Evolutionary conservation across 64 coral and sea anemone genomes (phyloP), one percentile per base, ranked within the genome.

Genomic region (Porites australiensis): DNA sequence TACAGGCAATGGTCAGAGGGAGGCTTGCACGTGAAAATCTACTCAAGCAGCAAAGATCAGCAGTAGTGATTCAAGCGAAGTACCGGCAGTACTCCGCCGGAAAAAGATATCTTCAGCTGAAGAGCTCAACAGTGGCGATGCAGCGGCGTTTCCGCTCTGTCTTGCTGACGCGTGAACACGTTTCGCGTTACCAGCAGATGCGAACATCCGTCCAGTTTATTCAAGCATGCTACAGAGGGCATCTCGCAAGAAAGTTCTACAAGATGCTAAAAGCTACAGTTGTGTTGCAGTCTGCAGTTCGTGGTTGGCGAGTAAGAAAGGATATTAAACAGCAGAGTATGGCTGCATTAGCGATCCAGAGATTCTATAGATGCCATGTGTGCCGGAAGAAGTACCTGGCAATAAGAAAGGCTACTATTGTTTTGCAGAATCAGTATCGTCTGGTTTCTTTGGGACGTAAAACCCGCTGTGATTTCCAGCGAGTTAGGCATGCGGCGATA

Each of bases 1-100:
- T 98, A 8, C 96, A 98, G 52, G 89, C 96, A 23, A 51, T 88
- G 49, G 27, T 53, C 70, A 88, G 96, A 10, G 93, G 96, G 22
- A 87, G 57, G 48, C 64, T 85, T 54, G 54, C 27, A 5, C 93
- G 96, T 8, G 50, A 62, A 70, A 45, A 68, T 19, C 13, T 98
- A 3, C 53, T 62, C 6, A 62, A 59, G n/a, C 79, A 86, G 48
- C 64, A 73, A 16, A 72, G 62, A 70, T 69, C 93, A 70, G 89
- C 93, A 20, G 50, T 68, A 15, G 0, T 58, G 37, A 95, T 98
- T 75, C 96, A 98, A 89, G 86, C 96, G 8, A 50, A n/a, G 13
- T 98, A 90, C 81, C 87, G 94, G 60, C 71, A 94, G 8, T 91
- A 93, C 65, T n/a, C 54, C 23, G 6, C 79, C 6, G 79, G 79